Evolutionary conservation across 2,113 vertebrate species (phyloP).

Genomic region (Ciconia maguari): DNA sequence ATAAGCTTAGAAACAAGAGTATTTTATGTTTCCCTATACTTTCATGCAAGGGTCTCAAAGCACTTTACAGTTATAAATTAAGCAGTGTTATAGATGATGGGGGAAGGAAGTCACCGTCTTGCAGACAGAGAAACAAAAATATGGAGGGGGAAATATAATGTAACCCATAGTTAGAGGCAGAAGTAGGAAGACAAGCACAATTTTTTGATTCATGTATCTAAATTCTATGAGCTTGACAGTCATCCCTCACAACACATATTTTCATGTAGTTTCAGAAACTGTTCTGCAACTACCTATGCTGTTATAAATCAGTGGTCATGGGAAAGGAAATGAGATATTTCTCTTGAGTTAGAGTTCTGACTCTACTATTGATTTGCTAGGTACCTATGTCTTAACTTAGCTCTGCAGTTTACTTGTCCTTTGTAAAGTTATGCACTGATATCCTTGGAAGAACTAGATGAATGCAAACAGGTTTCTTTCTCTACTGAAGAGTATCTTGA

Average conservation of each 20-base stretch:
- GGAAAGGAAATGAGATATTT: conserved; percentile 1
- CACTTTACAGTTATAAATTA: background rate
- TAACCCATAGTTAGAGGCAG: background rate
- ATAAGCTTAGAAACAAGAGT: conserved; percentile 11
- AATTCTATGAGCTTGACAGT: background rate
- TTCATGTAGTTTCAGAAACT: background rate
- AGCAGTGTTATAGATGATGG: background rate
- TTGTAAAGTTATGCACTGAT: background rate
- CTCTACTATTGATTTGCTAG: background rate
- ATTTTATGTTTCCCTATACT: background rate
- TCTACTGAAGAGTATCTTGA: background rate
- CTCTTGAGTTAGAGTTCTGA: background rate
- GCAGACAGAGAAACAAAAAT: background rate
- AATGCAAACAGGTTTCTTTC: background rate
- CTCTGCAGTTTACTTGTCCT: background rate
- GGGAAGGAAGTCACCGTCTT: background rate
- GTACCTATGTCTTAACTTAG: background rate
- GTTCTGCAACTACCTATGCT: background rate
- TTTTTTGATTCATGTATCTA: background rate
- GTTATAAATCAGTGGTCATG: background rate
- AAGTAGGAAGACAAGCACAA: background rate
- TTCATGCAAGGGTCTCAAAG: background rate
- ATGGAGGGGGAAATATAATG: background rate
- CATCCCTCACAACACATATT: background rate
- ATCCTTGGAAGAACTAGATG: background rate